Base-by-base conservation (phyloP, 2,888 invertebrate species). In the Aleiodes alternator region DNA sequence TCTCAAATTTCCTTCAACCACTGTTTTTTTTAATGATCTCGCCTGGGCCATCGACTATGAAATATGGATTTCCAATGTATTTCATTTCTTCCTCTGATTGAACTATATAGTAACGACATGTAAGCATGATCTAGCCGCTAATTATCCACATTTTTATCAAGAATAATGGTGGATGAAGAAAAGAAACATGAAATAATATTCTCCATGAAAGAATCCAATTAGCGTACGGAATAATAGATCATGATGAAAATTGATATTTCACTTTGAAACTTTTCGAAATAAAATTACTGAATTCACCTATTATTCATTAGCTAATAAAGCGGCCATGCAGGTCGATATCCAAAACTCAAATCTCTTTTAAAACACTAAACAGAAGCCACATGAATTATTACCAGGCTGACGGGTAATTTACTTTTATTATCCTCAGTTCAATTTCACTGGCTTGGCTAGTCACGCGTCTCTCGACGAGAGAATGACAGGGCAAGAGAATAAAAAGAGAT, bases 331-430 rank as follows among this genome's bases (percentile, higher is more conserved):
- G 53, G 14, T 5, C 12, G 53, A 16, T 55, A 55, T 55, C 16
- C 55, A 55, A 55, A 55, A 55, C 16, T 55, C 55, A 55, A 55
- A 16, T 16, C 16, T 14, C 55, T 55, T 55, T n/a, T 8, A 55
- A 16, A 55, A 16, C 16, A 16, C 43, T 16, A 51, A 51, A 43
- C 66, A 57, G 56, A 61, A 72, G 72, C 71, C 23, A 69, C 64
- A 72, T 78, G 79, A 80, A 76, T 79, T 79, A 79, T 80, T 72
- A 73, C 68, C 71, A 71, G 59, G 76, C 70, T 53, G 78, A 80
- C 56, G 76, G 78, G 72, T 76, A 79, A 80, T 78, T 78, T 80
- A 77, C 51, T 78, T 80, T 78, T 77, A 79, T 80, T 77, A 77
- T 73, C 75, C 72, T 75, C 73, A 55, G 73, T 78, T 79, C 31